A percentile compares a stretch with the other conserved stretches of the same genome.
These are phyloP conservation scores for Synanthedon tipuliformis DNA, from an alignment of 2,888 invertebrate genomes.

Conservation along the genomic window DNA sequence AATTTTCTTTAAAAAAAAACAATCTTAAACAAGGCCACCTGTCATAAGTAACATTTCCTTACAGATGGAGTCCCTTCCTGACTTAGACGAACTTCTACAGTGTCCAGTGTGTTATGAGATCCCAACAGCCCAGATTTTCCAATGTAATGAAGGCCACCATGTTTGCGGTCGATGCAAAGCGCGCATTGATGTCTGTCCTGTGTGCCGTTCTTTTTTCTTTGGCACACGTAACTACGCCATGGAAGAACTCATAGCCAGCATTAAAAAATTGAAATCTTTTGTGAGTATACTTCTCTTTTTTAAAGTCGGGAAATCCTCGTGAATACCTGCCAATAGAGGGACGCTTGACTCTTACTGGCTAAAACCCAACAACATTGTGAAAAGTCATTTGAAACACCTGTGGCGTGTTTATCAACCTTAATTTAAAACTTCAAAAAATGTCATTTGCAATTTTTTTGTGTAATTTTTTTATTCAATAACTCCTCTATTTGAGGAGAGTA, in stretches of 20 bases:
- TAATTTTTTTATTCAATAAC: too few relatives aligned
- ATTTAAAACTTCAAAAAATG: too few relatives aligned
- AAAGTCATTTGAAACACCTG: too few relatives aligned
- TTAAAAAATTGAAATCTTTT: slow-evolving; percentile 52
- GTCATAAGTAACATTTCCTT: slow-evolving; percentile 10
- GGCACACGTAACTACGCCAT: slow-evolving; percentile 67
- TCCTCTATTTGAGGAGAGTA: too few relatives aligned
- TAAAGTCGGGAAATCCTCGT: too few relatives aligned
- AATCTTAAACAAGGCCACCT: neutral
- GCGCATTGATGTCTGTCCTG: slow-evolving; percentile 60
- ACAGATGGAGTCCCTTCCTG: slow-evolving; percentile 48
- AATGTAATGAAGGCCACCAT: slow-evolving; percentile 70
- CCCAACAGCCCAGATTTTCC: slow-evolving; percentile 55
- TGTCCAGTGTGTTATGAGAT: slow-evolving; percentile 72
- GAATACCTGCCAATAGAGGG: too few relatives aligned
- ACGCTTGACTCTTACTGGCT: too few relatives aligned
- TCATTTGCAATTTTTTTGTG: too few relatives aligned
- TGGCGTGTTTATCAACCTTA: too few relatives aligned
- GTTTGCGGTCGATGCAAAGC: slow-evolving; percentile 62
- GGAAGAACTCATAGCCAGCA: slow-evolving; percentile 64
- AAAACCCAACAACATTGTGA: too few relatives aligned
- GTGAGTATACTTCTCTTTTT: slow-evolving; percentile 30
- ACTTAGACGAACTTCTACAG: slow-evolving; percentile 66
- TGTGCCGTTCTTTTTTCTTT: slow-evolving; percentile 61
- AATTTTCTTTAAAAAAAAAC: too few relatives aligned